Percentiles rank a stretch among this genome's conserved stretches.
Evolutionary conservation across 2,113 vertebrate species (phyloP).

Genomic region (Rhipidura dahli): DNA sequence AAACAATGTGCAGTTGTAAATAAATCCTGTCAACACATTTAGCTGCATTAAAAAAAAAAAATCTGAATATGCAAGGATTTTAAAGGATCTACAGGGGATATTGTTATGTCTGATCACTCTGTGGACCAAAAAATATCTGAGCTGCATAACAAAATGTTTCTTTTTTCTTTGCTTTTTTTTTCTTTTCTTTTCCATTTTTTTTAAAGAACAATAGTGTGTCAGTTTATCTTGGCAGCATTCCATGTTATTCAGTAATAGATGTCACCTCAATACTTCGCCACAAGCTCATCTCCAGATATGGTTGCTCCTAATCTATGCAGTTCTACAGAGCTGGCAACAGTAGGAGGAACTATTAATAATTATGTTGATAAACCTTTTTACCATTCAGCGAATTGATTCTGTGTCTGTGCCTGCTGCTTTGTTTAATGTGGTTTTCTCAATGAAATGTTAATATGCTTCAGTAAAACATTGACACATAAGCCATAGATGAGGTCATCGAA

Average conservation of each 20-base stretch:
- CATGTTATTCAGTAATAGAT: constrained; percentile 11
- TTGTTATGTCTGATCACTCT: constrained; percentile 8
- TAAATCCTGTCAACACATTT: constrained; percentile 19
- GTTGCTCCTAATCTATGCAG: constrained; percentile 10
- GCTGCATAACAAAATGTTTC: background rate
- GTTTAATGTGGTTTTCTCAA: background rate
- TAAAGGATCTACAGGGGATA: background rate
- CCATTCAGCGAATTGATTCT: background rate
- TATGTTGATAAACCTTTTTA: background rate
- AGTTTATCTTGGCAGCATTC: constrained; percentile 8
- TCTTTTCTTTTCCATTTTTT: background rate
- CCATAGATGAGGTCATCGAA: background rate
- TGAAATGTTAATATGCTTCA: constrained; percentile 12
- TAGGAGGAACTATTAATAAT: background rate
- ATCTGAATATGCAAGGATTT: constrained; percentile 39
- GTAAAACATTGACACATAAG: background rate
- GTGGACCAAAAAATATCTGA: constrained; percentile 12
- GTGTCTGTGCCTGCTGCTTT: constrained; percentile 3
- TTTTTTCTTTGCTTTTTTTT: background rate
- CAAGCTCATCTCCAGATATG: constrained; percentile 8
- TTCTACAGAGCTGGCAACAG: background rate
- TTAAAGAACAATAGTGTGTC: background rate
- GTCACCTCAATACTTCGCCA: background rate
- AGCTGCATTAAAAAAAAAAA: background rate
- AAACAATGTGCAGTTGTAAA: background rate